Evolutionary conservation across 2,888 invertebrate genomes (phyloP), one percentile per base, ranked within the genome.

Genomic region (Anorthoa munda): DNA sequence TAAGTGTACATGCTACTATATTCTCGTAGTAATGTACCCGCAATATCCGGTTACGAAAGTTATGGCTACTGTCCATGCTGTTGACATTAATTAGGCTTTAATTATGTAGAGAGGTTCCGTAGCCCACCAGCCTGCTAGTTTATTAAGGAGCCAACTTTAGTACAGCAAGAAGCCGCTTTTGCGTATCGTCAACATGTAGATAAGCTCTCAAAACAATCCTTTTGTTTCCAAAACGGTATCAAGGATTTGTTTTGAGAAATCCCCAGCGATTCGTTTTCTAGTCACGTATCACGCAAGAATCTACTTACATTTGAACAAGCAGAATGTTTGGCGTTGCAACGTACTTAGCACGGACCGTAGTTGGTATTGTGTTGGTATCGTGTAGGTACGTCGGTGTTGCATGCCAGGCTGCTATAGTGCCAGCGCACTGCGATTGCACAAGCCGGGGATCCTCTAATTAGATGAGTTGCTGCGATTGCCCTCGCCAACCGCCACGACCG

Each of bases 391-490:
- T 72, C 80, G 77, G 71, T 86, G 84, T 89, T 88, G 89, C 90
- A 87, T 73, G 78, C 76, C 65, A 77, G 79, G n/a, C 59, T 21
- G 13, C 13, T 21, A 23, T 21, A 23, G 72, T 79, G 78, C 75
- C 64, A 79, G 75, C 77, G 50, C 79, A 68, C 59, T 63, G 66
- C 68, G 72, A 82, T 91, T 91, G 86, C 90, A 79, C 86, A 90
- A 91, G 78, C 71, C 80, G 84, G 87, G 83, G 86, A 88, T 90
- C 87, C 84, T 88, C 92, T 92, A 94, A 94, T 94, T 94, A 94
- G 91, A 92, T 92, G 90, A 90, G 88, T 87, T 86, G 88, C 84
- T 87, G 84, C 90, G 90, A 93, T 93, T 90, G 90, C 85, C 87
- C 87, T 87, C 89, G 88, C 88, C 88, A 82, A 83, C 79, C 59